Conservation (phyloP, 2,888 invertebrate species). For the Platycheirus rosarum region DNA sequence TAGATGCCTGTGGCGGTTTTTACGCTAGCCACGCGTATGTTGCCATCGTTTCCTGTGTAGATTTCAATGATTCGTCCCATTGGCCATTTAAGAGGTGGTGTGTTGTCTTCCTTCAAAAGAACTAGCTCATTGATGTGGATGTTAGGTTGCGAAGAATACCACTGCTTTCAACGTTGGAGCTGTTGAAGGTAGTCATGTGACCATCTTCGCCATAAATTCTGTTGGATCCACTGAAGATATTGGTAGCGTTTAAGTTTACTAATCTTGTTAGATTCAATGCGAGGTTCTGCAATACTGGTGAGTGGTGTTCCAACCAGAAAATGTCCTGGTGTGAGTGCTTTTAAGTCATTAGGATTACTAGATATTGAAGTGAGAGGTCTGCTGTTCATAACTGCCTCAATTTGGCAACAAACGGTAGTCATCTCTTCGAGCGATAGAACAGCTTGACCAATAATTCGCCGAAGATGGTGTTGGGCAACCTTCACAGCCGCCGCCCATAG, state of each 20-base stretch:
- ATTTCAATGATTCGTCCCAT: slow-evolving; percentile 10
- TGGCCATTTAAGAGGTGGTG: slow-evolving; percentile 15
- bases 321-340: slow-evolving; percentile 17
- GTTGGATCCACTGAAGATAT: slow-evolving; percentile 41
- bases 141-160: neutral
- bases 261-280: slow-evolving; percentile 18
- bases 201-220: slow-evolving; percentile 16
- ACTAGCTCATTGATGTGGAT: neutral
- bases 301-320: slow-evolving; percentile 43
- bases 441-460: neutral
- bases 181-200: slow-evolving; percentile 10
- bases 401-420: slow-evolving; percentile 14
- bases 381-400: slow-evolving; percentile 23
- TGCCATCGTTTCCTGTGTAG: slow-evolving; percentile 4
- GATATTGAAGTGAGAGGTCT: slow-evolving; percentile 15
- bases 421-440: neutral
- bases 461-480: slow-evolving; percentile 18
- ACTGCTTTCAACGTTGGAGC: slow-evolving; percentile 8
- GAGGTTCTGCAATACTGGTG: slow-evolving; percentile 25
- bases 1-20: slow-evolving; percentile 1
- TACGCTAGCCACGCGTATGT: slow-evolving; percentile 5
- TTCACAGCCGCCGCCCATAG: slow-evolving; percentile 4
- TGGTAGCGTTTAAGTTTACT: slow-evolving; percentile 38
- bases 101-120: slow-evolving; percentile 12
- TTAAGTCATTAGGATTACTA: neutral